phyloP scores from a whole-genome alignment of 2,888 invertebrate genomes.

The Sturmia bella region DNA sequence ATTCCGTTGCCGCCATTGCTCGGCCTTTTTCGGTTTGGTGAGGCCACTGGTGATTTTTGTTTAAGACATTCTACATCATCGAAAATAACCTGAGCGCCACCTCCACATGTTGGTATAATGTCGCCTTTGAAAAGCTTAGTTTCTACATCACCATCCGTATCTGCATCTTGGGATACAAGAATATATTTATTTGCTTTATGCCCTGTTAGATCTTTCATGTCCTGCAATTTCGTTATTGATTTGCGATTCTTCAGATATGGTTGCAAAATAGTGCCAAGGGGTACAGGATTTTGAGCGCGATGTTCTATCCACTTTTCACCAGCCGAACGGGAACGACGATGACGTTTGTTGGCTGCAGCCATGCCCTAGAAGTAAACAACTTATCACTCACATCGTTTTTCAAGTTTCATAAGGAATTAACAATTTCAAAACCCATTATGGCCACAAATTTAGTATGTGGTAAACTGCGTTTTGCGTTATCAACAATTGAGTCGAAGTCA shows the following conservation, averaged over 20 bases:
- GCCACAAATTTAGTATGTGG: no score
- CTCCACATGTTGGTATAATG: slow-evolving; percentile 95
- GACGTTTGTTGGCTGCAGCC: slow-evolving; percentile 87
- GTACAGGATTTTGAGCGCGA: slow-evolving; percentile 89
- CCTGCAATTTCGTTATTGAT: slow-evolving; percentile 91
- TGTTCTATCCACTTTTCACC: slow-evolving; percentile 94
- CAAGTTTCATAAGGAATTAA: no score
- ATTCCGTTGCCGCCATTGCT: slow-evolving; percentile 74
- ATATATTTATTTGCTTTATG: slow-evolving; percentile 92
- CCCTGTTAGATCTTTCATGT: slow-evolving; percentile 89
- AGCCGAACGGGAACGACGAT: slow-evolving; percentile 91
- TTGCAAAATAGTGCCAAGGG: slow-evolving; percentile 94
- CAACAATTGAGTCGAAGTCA: no score
- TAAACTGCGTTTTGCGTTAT: no score
- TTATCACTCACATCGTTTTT: no score
- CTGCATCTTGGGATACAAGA: slow-evolving; percentile 94
- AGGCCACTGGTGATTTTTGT: slow-evolving; percentile 88
- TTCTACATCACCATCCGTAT: slow-evolving; percentile 95
- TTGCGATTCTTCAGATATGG: slow-evolving; percentile 91
- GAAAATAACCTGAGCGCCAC: slow-evolving; percentile 97
- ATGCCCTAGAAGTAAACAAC: slow-evolving; percentile 82
- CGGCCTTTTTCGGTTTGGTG: slow-evolving; percentile 81
- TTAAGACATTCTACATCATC: slow-evolving; percentile 95
- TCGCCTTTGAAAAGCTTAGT: slow-evolving; percentile 97
- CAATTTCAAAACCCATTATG: no score